phyloP scores from a whole-genome alignment of 2,797 vertebrate genomes.

The Pipistrellus pygmaeus region DNA sequence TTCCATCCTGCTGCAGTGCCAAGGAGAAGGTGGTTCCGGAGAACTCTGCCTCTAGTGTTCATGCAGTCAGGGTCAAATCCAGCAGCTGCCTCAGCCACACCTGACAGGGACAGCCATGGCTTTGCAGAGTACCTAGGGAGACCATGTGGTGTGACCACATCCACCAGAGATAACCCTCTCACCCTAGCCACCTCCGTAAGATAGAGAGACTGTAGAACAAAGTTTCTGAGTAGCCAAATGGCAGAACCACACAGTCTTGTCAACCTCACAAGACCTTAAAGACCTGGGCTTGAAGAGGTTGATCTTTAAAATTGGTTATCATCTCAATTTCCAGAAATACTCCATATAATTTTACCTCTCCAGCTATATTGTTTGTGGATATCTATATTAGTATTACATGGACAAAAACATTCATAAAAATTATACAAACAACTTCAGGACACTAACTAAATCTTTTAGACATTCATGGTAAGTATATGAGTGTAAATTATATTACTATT shows the following conservation, averaged over 20 bases:
- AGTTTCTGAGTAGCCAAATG: not conserved
- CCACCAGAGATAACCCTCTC: not conserved
- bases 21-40: not conserved
- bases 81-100: not conserved
- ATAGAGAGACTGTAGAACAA: not conserved
- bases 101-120: not conserved
- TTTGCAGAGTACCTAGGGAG: slow-evolving; percentile 3
- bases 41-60: not conserved
- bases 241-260: not conserved
- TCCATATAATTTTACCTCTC: not conserved
- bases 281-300: not conserved
- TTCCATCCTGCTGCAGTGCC: too few species aligned
- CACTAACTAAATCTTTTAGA: too few species aligned
- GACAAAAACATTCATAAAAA: not conserved
- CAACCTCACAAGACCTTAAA: not conserved
- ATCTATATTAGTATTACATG: not conserved
- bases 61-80: not conserved
- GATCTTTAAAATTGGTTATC: not conserved
- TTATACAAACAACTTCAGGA: not conserved
- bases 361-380: too few species aligned
- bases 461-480: not conserved
- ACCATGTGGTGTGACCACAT: slow-evolving; percentile 18
- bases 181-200: not conserved
- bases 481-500: not conserved
- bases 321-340: not conserved